Conservation (phyloP, 1,140 invertebrate genomes). For the Neodiprion virginianus region DNA sequence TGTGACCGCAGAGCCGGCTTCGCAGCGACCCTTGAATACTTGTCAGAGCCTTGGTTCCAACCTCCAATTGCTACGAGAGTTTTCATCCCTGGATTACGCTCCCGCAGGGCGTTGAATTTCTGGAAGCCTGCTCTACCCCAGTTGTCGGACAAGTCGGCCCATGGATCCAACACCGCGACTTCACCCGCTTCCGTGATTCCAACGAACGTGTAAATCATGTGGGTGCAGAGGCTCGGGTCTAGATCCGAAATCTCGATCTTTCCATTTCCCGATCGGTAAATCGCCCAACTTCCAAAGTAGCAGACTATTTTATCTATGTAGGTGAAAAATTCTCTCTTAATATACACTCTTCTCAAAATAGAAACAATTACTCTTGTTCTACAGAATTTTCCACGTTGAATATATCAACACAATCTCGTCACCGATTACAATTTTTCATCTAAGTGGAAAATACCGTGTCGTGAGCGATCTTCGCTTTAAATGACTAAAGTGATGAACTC, state of each 20-base stretch:
- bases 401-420: slow-evolving; percentile 32
- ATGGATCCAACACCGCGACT: slow-evolving; percentile 68
- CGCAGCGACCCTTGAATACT: slow-evolving; percentile 63
- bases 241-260: slow-evolving; percentile 72
- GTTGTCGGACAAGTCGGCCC: slow-evolving; percentile 66
- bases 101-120: slow-evolving; percentile 67
- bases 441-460: no score
- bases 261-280: slow-evolving; percentile 69
- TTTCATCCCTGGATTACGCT: slow-evolving; percentile 69
- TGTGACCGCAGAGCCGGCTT: slow-evolving; percentile 59
- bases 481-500: no score
- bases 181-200: slow-evolving; percentile 63
- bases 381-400: slow-evolving; percentile 47
- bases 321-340: no score
- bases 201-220: slow-evolving; percentile 76
- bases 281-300: slow-evolving; percentile 79
- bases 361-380: no score
- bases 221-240: slow-evolving; percentile 75
- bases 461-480: no score
- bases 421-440: no score
- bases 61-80: slow-evolving; percentile 72
- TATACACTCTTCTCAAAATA: no score
- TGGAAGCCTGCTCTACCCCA: slow-evolving; percentile 61
- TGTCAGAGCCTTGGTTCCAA: slow-evolving; percentile 72
- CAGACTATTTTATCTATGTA: slow-evolving; percentile 66